Base-by-base conservation (phyloP, 2,888 invertebrate genomes). In the Cosmopolites sordidus region DNA sequence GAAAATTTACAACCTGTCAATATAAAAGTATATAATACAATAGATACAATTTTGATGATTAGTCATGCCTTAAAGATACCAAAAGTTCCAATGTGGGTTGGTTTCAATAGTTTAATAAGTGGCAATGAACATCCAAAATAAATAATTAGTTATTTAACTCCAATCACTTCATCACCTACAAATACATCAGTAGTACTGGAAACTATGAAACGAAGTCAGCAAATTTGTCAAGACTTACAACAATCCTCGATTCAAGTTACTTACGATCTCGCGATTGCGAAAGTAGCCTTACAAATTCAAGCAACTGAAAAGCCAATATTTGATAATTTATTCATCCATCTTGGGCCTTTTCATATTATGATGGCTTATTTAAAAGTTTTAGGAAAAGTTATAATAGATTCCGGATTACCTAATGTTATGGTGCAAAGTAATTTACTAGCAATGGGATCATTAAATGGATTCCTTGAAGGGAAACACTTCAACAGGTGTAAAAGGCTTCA, bases 111-210 rank as follows among this genome's bases (percentile, higher is more conserved):
- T 43, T 40, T 38, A 64, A 60, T 48, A 56, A 62, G 51, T 16
- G 37, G 47, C 22, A 59, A 62, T 54, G 38, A 51, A 41, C 48
- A 39, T 41, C 17, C 46, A 39, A 49, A 55, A 37, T 63, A 67
- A 56, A 60, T 61, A 45, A 53, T 67, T 39, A 58, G 62, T 9
- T 66, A 68, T 48, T 45, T 66, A 6, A 62, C 64, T 38, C 62
- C 64, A 6, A 66, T 67, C 9, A 66, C 67, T 57, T 22, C 39
- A 38, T 66, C 66, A 9, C 66, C 67, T 8, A 66, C 67, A 4
- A 56, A 63, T 53, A 43, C 27, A 37, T 47, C 62, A 11, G 60
- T 62, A 12, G 65, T 65, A 17, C 22, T 53, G 11, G 60, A 62
- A 54, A 68, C 65, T 14, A 58, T 66, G 58, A 39, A 44, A 48